A percentile compares a stretch with the other conserved stretches of the same genome.
These are phyloP conservation scores for Cuniculus paca DNA, from an alignment of 2,797 vertebrate species.

Conservation along the genomic window DNA sequence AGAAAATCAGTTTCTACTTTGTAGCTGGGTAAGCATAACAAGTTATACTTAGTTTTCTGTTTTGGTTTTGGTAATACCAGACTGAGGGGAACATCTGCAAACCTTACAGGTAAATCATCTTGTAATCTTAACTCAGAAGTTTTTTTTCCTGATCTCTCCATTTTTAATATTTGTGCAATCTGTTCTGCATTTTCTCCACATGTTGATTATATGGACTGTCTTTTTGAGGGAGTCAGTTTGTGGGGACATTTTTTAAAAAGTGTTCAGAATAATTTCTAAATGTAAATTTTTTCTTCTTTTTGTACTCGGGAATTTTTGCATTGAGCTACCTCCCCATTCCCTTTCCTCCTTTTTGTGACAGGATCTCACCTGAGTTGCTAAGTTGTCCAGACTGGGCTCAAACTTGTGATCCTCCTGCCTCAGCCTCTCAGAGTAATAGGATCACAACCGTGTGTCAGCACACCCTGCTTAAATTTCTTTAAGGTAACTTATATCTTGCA, in stretches of 20 bases:
- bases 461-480: too few species aligned
- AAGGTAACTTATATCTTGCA: not conserved
- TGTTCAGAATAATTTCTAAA: not conserved
- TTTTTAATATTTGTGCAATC: conserved; percentile 3
- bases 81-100: not conserved
- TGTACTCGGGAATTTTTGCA: too few species aligned
- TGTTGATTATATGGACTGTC: not conserved
- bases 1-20: conserved; percentile 59
- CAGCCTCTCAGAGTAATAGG: too few species aligned
- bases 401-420: too few species aligned
- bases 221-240: not conserved
- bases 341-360: too few species aligned
- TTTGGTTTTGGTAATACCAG: not conserved
- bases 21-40: not conserved
- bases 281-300: conserved; percentile 8
- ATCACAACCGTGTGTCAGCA: too few species aligned
- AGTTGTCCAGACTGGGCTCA: too few species aligned
- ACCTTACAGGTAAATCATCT: not conserved
- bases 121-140: not conserved
- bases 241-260: conserved; percentile 15
- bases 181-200: not conserved
- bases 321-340: too few species aligned
- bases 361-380: too few species aligned
- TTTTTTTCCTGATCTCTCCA: not conserved
- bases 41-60: not conserved